phyloP scores from a whole-genome alignment of 2,888 invertebrate species.

The Miltochrista miniata region DNA sequence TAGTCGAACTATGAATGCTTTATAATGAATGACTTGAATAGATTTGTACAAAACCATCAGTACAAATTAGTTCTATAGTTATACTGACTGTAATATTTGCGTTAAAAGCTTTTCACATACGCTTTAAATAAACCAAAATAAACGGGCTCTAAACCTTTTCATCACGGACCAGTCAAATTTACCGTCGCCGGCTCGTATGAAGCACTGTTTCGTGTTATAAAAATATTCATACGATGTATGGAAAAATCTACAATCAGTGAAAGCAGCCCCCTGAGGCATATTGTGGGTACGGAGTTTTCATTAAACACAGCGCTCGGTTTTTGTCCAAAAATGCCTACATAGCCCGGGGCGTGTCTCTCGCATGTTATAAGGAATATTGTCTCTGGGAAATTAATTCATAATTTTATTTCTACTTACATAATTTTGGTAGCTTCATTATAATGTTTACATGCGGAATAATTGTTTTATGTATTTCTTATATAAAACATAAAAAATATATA shows the following conservation, averaged over 20 bases:
- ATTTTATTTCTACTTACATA: slow-evolving; percentile 60
- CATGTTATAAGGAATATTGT: slow-evolving; percentile 78
- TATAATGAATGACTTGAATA: not conserved
- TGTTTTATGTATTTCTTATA: slow-evolving; percentile 20
- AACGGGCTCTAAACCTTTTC: slow-evolving; percentile 38
- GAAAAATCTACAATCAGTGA: slow-evolving; percentile 76
- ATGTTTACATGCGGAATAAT: slow-evolving; percentile 43
- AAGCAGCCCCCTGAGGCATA: slow-evolving; percentile 75
- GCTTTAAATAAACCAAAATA: slow-evolving; percentile 29
- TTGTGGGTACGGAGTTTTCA: slow-evolving; percentile 77
- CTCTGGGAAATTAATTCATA: slow-evolving; percentile 79
- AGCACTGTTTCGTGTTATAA: slow-evolving; percentile 47
- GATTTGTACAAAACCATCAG: slow-evolving; percentile 11
- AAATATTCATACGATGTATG: slow-evolving; percentile 71
- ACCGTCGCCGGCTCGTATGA: slow-evolving; percentile 33
- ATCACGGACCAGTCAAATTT: slow-evolving; percentile 41
- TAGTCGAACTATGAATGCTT: too few relatives aligned
- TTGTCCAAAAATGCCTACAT: slow-evolving; percentile 68
- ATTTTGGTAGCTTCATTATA: slow-evolving; percentile 46
- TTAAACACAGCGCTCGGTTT: slow-evolving; percentile 74
- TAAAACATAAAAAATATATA: not conserved
- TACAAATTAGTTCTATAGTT: slow-evolving; percentile 17
- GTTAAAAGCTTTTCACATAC: slow-evolving; percentile 27
- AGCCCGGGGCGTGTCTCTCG: slow-evolving; percentile 65
- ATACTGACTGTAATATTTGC: slow-evolving; percentile 21